A percentile compares a stretch with the other conserved stretches of the same genome.
Conservation (phyloP, 2,113 vertebrate species). For the Anarrhichthys ocellatus region DNA sequence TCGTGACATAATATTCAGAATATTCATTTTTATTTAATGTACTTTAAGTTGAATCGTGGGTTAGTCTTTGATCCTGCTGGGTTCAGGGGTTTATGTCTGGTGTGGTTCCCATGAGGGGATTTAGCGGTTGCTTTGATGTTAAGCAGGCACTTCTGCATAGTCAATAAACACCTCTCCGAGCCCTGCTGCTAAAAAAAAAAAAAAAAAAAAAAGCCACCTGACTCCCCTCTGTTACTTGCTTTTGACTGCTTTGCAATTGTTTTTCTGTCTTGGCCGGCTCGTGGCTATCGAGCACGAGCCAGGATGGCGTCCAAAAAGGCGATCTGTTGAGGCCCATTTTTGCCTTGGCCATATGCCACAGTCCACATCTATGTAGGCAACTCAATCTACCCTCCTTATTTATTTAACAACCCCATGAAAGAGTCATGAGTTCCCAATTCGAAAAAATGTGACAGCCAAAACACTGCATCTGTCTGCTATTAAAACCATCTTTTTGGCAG, state of each 20-base stretch:
- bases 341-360: conserved; percentile 59
- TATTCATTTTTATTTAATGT: conserved; percentile 53
- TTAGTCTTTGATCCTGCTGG: conserved; percentile 63
- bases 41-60: conserved; percentile 45
- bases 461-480: conserved; percentile 67
- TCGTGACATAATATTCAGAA: conserved; percentile 42
- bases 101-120: conserved; percentile 57
- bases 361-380: conserved; percentile 57
- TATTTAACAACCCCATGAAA: conserved; percentile 78
- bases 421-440: conserved; percentile 72
- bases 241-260: conserved; percentile 50
- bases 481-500: conserved; percentile 63
- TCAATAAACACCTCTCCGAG: conserved; percentile 57
- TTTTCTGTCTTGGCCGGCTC: conserved; percentile 36
- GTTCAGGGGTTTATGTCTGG: conserved; percentile 67
- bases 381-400: conserved; percentile 70
- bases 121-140: conserved; percentile 67
- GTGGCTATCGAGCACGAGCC: conserved; percentile 18
- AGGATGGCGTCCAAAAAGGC: conserved; percentile 56
- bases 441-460: conserved; percentile 63
- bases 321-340: conserved; percentile 58
- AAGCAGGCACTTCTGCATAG: conserved; percentile 57
- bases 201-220: conserved; percentile 23
- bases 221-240: neutral
- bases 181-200: conserved; percentile 23